Evolutionary conservation across 2,797 vertebrate species (phyloP), one percentile per base, ranked within the genome.

Genomic region (Enteromius treurensis): DNA sequence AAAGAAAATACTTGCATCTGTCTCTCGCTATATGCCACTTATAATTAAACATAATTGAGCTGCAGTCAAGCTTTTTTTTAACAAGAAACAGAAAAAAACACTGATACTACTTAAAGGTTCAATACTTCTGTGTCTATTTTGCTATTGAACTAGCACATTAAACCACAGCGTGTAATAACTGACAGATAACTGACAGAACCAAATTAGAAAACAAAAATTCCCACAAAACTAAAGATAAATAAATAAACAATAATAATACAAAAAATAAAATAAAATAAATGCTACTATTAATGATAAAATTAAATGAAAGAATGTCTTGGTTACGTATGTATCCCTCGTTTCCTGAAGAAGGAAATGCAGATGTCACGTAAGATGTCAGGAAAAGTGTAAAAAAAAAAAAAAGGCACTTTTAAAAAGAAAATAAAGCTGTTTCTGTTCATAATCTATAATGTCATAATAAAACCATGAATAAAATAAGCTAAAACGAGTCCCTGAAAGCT

Each of bases 141-240:
- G 68, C 10, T 23, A 42, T 13, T 70, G n/a, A 70, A 70, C 68
- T 45, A 70, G 68, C n/a, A 70, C n/a, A 47, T 23, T 70, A 21
- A 42, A 42, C 42, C 9, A 37, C 32, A 11, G 21, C 37, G n/a
- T 42, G 9, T 13, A 9, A 11, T 42, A 69, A 69, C 23, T 69
- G 37, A 42, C 10, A 37, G 21, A 42, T 23, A n/a, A 47, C 23
- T 42, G 68, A 13, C 10, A 4, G 42, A 11, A 47, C 26, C 58
- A 26, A 6, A 70, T 37, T 23, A 15, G 21, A 70, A n/a, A 1
- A 34, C 34, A 26, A 65, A 65, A 23, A 15, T 19, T 34, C 29
- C 8, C 29, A 65, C 2, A 60, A 21, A 53, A 64, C 29, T 17
- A 45, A 42, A 45, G n/a, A n/a, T n/a, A n/a, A n/a, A n/a, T n/a